phyloP scores from a whole-genome alignment of 2,888 invertebrate species.

The Oxystoma pomonae region DNA sequence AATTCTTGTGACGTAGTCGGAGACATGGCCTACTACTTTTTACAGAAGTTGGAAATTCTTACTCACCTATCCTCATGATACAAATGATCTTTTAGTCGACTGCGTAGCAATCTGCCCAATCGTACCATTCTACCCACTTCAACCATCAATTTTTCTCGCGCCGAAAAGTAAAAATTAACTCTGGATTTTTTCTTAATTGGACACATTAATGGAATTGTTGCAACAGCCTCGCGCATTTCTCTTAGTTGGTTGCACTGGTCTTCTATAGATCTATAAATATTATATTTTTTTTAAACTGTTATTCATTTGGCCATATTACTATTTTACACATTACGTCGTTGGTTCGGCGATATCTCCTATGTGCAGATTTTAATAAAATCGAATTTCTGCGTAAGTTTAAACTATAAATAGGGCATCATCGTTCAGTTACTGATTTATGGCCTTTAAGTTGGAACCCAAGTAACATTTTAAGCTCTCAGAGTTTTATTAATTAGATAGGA shows the following conservation, averaged over 20 bases:
- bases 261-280: slow-evolving; percentile 54
- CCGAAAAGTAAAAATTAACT: slow-evolving; percentile 55
- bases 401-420: too few species aligned
- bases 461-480: too few species aligned
- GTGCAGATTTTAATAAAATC: too few species aligned
- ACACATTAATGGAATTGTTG: slow-evolving; percentile 48
- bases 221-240: slow-evolving; percentile 57
- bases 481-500: too few species aligned
- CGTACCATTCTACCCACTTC: slow-evolving; percentile 71
- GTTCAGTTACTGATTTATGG: too few species aligned
- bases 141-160: slow-evolving; percentile 60
- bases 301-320: not conserved
- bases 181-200: slow-evolving; percentile 45
- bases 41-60: too few species aligned
- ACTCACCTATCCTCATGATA: slow-evolving; percentile 33
- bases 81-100: slow-evolving; percentile 59
- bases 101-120: slow-evolving; percentile 62
- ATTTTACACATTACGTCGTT: too few species aligned
- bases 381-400: too few species aligned
- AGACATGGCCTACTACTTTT: too few species aligned
- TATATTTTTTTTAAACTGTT: not conserved
- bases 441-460: too few species aligned
- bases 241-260: slow-evolving; percentile 61
- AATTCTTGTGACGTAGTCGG: too few species aligned
- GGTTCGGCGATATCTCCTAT: too few species aligned